A percentile compares a stretch with the other conserved stretches of the same genome.
Evolutionary conservation across 2,113 vertebrate genomes (phyloP).

Genomic region (Trochalopteron elliotii): DNA sequence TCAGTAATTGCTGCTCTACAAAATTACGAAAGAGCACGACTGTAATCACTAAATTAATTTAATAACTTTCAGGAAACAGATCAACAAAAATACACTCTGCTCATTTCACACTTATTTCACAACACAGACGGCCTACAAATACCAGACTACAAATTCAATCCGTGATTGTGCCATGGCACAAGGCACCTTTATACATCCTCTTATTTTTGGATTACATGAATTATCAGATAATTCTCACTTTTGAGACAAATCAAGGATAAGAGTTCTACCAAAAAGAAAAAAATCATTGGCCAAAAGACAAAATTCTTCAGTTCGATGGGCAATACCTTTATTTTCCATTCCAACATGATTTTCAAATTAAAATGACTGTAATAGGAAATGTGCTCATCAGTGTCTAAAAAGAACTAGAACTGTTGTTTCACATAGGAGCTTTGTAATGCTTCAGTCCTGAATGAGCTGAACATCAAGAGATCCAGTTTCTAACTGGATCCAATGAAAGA

Average conservation of each 20-base stretch:
- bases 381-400: background rate
- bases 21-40: background rate
- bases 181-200: background rate
- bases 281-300: background rate
- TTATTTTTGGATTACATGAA: background rate
- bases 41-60: background rate
- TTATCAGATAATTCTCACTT: background rate
- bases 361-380: background rate
- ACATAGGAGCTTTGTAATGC: background rate
- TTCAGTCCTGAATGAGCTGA: background rate
- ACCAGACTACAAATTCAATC: background rate
- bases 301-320: background rate
- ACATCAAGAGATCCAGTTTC: background rate
- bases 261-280: background rate
- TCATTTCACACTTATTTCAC: background rate
- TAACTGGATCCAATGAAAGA: background rate
- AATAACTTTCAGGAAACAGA: background rate
- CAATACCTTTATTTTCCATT: background rate
- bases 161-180: background rate
- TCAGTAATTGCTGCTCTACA: background rate
- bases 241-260: background rate
- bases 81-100: background rate
- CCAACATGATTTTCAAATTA: background rate
- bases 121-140: fast-evolving
- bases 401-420: background rate